A percentile compares a stretch with the other conserved stretches of the same genome.
Evolutionary conservation across 2,888 invertebrate species (phyloP).

Genomic region (Drosophila macrospina): DNA sequence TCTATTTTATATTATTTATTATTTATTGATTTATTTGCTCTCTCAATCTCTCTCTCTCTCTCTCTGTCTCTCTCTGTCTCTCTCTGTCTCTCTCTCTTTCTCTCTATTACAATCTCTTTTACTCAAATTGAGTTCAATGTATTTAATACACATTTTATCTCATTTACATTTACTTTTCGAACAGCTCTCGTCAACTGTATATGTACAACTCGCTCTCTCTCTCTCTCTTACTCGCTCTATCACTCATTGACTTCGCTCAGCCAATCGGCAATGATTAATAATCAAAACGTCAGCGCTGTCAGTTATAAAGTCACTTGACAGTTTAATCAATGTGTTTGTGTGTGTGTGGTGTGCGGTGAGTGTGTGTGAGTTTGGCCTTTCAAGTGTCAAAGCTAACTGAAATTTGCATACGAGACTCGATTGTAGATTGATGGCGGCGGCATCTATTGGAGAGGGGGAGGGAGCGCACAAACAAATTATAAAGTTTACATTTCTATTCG

Average conservation of each 20-base stretch:
- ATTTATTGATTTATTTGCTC: too few species aligned
- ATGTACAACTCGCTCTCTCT: constrained; percentile 3
- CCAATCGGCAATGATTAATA: constrained; percentile 78
- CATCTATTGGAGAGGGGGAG: background rate
- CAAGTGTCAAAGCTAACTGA: constrained; percentile 46
- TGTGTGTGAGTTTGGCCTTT: constrained; percentile 34
- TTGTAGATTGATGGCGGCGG: constrained; percentile 9
- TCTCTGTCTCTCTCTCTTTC: too few species aligned
- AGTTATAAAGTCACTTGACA: constrained; percentile 79
- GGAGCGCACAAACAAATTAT: constrained; percentile 52
- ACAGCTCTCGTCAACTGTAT: constrained; percentile 26
- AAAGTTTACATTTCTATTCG: constrained; percentile 44
- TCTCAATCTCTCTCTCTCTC: too few species aligned
- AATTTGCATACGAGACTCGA: constrained; percentile 52
- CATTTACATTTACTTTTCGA: constrained; percentile 1
- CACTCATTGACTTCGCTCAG: constrained; percentile 43
- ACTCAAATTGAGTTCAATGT: background rate
- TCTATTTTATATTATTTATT: too few species aligned
- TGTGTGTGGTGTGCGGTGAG: constrained; percentile 32
- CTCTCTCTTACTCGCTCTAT: constrained; percentile 5
- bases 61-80: too few species aligned
- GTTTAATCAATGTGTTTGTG: constrained; percentile 74
- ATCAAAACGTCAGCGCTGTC: constrained; percentile 78
- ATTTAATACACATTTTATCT: background rate
- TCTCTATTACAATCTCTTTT: too few species aligned